Conservation (phyloP, 2,888 invertebrate species). For the Cerastoderma edule region DNA sequence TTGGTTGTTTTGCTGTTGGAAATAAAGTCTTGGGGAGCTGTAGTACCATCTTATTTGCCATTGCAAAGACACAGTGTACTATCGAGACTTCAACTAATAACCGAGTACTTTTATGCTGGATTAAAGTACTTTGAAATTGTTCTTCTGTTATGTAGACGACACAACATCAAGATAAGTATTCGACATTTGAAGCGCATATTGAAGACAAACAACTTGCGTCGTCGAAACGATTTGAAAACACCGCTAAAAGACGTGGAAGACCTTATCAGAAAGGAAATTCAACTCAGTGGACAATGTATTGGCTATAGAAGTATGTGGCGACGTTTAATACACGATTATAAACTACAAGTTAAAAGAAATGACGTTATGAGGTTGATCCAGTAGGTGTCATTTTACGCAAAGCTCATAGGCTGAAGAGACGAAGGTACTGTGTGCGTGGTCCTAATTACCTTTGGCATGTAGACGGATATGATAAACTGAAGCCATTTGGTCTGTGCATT, state of each 20-base stretch:
- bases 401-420: constrained; percentile 13
- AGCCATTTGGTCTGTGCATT: constrained; percentile 40
- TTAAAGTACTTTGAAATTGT: constrained; percentile 14
- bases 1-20: constrained; percentile 8
- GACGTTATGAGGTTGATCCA: constrained; percentile 7
- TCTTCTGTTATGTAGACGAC: constrained; percentile 7
- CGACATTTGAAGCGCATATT: constrained; percentile 13
- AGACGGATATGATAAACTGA: constrained; percentile 47
- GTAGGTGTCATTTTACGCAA: not conserved
- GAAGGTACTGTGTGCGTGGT: constrained; percentile 35
- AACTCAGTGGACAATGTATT: constrained; percentile 31
- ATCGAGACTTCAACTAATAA: constrained; percentile 1
- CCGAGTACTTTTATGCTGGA: constrained; percentile 10
- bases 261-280: constrained; percentile 19
- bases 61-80: constrained; percentile 1
- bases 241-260: constrained; percentile 19
- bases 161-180: constrained; percentile 18
- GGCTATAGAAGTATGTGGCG: constrained; percentile 42
- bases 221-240: constrained; percentile 10
- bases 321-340: constrained; percentile 26
- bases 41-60: constrained; percentile 3
- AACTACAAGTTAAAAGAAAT: constrained; percentile 35
- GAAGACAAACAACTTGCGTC: constrained; percentile 14
- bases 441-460: constrained; percentile 51
- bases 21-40: constrained; percentile 12